Evolutionary conservation across 2,113 vertebrate species (phyloP).

Genomic region (Salvelinus fontinalis): DNA sequence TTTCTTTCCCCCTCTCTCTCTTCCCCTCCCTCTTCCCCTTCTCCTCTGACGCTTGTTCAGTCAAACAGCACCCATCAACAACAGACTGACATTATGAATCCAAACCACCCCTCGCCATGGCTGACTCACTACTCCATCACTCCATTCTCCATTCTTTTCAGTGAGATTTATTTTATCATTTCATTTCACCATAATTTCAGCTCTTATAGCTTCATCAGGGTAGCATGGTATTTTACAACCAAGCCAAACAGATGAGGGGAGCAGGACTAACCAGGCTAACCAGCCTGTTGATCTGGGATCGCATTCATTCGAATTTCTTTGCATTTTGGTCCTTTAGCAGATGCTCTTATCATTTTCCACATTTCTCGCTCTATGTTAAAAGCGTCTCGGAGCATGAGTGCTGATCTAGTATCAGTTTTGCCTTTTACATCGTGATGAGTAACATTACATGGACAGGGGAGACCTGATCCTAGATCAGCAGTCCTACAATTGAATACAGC

Average conservation of each 20-base stretch:
- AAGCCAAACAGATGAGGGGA: not conserved
- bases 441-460: not conserved
- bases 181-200: not conserved
- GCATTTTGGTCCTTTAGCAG: too few relatives aligned
- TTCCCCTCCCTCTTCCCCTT: too few relatives aligned
- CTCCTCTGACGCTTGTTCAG: not conserved
- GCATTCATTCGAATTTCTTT: too few relatives aligned
- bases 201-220: not conserved
- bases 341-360: too few relatives aligned
- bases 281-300: not conserved
- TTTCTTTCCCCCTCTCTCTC: too few relatives aligned
- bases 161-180: not conserved
- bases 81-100: too few relatives aligned
- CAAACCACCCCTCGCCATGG: too few relatives aligned
- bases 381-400: too few relatives aligned
- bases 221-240: not conserved
- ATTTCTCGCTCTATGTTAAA: too few relatives aligned
- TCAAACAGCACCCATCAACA: too few relatives aligned
- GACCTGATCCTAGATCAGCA: not conserved
- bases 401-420: too few relatives aligned
- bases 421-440: not conserved
- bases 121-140: not conserved
- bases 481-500: too few relatives aligned
- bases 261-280: not conserved
- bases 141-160: not conserved